A percentile compares a stretch with the other conserved stretches of the same genome.
Conservation (phyloP, 2,113 vertebrate species). For the Callionymus lyra region DNA sequence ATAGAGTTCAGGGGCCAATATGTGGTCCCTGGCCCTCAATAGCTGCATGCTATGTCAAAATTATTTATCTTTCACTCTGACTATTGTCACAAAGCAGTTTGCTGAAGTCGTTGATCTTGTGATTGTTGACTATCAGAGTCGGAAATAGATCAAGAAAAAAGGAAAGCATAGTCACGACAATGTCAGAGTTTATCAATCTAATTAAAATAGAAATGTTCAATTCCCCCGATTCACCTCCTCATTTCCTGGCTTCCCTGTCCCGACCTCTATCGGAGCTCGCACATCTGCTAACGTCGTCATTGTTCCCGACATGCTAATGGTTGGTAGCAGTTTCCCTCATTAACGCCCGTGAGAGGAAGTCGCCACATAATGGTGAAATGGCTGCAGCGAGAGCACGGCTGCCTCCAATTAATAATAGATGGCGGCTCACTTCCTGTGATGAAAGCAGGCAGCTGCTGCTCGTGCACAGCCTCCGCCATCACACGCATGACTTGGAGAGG, state of each 20-base stretch:
- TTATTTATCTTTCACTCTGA: no score
- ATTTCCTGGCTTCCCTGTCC: conserved; percentile 1
- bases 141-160: no score
- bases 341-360: conserved; percentile 24
- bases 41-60: no score
- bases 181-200: no score
- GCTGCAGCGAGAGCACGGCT: conserved; percentile 18
- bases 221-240: not conserved
- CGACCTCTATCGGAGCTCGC: conserved; percentile 1
- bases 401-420: conserved; percentile 48
- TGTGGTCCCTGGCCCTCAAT: no score
- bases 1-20: no score
- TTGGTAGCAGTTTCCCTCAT: conserved; percentile 22
- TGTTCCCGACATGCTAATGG: conserved; percentile 28
- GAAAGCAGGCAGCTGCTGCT: conserved; percentile 44
- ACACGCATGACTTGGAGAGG: no score
- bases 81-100: no score
- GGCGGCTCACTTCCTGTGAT: conserved; percentile 42
- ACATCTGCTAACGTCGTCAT: conserved; percentile 13
- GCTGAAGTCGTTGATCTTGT: no score
- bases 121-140: no score
- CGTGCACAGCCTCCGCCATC: conserved; percentile 10
- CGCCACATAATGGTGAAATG: conserved; percentile 11
- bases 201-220: no score
- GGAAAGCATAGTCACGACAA: no score